Evolutionary conservation across 2,113 vertebrate species (phyloP).

Genomic region (Porphyrio hochstetteri): DNA sequence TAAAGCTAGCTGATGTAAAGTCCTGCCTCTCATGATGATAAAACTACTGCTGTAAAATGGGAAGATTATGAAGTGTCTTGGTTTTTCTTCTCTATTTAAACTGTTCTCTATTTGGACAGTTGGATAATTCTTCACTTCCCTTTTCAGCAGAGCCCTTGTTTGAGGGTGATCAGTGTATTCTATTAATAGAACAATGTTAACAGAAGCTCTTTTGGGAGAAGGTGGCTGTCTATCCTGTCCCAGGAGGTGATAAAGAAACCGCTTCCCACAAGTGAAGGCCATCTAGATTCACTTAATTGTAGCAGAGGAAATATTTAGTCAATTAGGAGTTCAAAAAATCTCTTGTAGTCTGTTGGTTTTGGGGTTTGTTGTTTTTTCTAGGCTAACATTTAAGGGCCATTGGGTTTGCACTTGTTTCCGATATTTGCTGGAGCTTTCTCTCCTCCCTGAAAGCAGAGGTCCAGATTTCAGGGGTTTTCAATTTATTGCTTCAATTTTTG

Average conservation of each 20-base stretch:
- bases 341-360: not conserved
- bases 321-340: not conserved
- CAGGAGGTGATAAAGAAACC: not conserved
- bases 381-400: not conserved
- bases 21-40: not conserved
- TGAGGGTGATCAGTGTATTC: not conserved
- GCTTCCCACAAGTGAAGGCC: not conserved
- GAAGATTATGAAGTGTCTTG: not conserved
- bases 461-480: not conserved
- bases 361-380: not conserved
- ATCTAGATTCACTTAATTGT: not conserved
- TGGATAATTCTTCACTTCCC: constrained; percentile 63
- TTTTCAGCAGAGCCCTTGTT: constrained; percentile 50
- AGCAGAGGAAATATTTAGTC: not conserved
- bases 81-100: constrained; percentile 9
- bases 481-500: not conserved
- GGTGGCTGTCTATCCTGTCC: not conserved
- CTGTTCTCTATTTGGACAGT: constrained; percentile 53
- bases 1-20: not conserved
- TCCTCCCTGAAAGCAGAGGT: not conserved
- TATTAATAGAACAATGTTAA: constrained; percentile 40
- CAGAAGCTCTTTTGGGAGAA: not conserved
- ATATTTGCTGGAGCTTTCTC: not conserved
- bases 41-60: not conserved
- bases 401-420: rapidly evolving